phyloP scores from a whole-genome alignment of 2,113 vertebrate species.

The Entomyzon cyanotis region DNA sequence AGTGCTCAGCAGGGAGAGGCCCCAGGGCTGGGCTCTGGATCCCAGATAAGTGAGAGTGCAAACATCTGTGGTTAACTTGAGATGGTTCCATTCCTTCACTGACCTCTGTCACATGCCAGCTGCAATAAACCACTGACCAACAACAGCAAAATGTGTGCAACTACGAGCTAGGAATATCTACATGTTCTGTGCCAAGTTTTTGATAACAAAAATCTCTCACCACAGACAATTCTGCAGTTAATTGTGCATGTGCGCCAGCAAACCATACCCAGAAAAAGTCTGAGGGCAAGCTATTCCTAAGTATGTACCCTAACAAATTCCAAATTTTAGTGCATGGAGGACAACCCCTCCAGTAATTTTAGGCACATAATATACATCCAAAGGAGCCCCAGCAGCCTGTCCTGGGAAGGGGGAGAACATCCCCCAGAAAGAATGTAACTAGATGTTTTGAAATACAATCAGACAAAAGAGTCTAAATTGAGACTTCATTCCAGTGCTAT shows the following conservation, averaged over 20 bases:
- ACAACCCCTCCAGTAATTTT: not conserved
- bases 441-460: not conserved
- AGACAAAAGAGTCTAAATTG: not conserved
- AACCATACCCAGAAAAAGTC: not conserved
- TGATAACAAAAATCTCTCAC: not conserved
- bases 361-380: not conserved
- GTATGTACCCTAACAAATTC: rapidly evolving
- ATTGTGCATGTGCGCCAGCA: rapidly evolving
- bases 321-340: not conserved
- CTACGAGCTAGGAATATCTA: not conserved
- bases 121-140: not conserved
- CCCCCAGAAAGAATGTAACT: not conserved
- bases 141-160: rapidly evolving
- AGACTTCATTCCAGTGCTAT: not conserved
- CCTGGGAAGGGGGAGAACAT: not conserved
- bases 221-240: rapidly evolving
- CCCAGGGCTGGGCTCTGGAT: not conserved
- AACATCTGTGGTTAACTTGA: not conserved
- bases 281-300: not conserved
- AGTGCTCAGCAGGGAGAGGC: not conserved
- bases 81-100: not conserved
- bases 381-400: not conserved
- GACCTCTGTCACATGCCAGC: not conserved
- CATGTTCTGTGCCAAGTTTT: rapidly evolving
- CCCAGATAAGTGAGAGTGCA: not conserved